Evolutionary conservation across 2,888 invertebrate genomes (phyloP), one percentile per base, ranked within the genome.

Genomic region (Carcina quercana): DNA sequence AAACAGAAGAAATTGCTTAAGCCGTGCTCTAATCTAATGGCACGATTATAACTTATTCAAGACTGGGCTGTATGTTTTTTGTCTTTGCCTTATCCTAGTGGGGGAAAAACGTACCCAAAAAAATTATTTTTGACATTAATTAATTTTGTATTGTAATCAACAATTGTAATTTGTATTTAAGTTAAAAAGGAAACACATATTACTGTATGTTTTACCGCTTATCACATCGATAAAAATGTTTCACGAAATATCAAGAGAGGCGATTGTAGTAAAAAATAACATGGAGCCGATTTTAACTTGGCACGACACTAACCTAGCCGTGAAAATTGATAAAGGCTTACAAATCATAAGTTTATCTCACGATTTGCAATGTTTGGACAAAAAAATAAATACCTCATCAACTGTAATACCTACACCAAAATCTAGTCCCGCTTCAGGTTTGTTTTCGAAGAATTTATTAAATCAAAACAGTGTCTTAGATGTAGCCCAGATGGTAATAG

Each of bases 401-500:
- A 50, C 47, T 13, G 52, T 50, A n/a, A 47, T 78, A 32, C 37
- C 40, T 3, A 51, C 52, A 14, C 59, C 65, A 1, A 70, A 59
- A 35, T 50, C 43, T 5, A 70, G 72, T 37, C 69, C 74, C 1
- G 61, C 65, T 2, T 36, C 53, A 2, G 47, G 46, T 2, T 40
- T 74, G n/a, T 67, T 66, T 21, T 45, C 65, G 39, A 42, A 7
- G 48, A 42, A 10, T 53, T 66, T 34, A 41, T 67, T 3, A n/a
- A n/a, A n/a, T n/a, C 49, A 49, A 8, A 40, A 38, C 14, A 47
- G 57, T 10, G 49, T 73, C 34, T 53, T 42, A 3, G 65, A 78
- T 17, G 55, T 62, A 8, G 60, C 63, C 1, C 68, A 75, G 45
- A 63, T 78, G 68, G 47, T 73, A 5, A 35, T 70, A 5, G 64